Evolutionary conservation across 2,797 vertebrate species (phyloP).

Genomic region (Periophthalmus magnuspinnatus): DNA sequence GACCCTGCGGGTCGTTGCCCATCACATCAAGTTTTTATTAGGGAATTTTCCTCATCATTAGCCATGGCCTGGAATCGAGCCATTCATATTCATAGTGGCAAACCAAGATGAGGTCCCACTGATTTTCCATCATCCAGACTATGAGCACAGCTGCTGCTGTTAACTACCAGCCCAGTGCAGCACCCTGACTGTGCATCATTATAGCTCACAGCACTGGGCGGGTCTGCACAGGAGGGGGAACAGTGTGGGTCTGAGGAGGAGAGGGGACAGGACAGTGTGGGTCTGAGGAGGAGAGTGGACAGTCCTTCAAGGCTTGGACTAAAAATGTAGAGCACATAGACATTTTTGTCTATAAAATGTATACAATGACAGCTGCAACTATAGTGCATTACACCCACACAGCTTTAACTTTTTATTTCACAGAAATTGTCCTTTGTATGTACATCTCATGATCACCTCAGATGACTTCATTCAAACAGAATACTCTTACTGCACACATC

Average conservation of each 20-base stretch:
- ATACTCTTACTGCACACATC: neutral
- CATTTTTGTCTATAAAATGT: too few relatives aligned
- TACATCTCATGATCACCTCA: constrained; percentile 20
- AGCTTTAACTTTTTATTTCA: too few relatives aligned
- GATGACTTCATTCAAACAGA: neutral
- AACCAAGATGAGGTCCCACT: constrained; percentile 73
- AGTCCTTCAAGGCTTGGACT: too few relatives aligned
- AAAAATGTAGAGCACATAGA: too few relatives aligned
- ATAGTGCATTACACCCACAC: too few relatives aligned
- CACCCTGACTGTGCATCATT: constrained; percentile 71
- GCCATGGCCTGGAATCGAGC: constrained; percentile 77
- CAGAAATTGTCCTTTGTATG: too few relatives aligned
- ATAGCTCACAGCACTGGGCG: constrained; percentile 56
- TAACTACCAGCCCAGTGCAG: constrained; percentile 66
- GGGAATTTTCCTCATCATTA: constrained; percentile 86
- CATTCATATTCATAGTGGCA: constrained; percentile 83
- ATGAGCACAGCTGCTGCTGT: constrained; percentile 69
- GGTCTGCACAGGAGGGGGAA: constrained; percentile 52
- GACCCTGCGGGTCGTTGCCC: constrained; percentile 81
- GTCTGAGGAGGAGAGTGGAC: too few relatives aligned
- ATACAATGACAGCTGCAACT: too few relatives aligned
- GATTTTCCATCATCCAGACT: constrained; percentile 78
- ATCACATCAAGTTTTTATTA: constrained; percentile 86
- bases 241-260: constrained; percentile 24
- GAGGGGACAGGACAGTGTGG: constrained; percentile 39